Percentiles rank a stretch among this genome's conserved stretches.
Conservation (phyloP, 2,113 vertebrate genomes). For the Dipodomys stephensi region DNA sequence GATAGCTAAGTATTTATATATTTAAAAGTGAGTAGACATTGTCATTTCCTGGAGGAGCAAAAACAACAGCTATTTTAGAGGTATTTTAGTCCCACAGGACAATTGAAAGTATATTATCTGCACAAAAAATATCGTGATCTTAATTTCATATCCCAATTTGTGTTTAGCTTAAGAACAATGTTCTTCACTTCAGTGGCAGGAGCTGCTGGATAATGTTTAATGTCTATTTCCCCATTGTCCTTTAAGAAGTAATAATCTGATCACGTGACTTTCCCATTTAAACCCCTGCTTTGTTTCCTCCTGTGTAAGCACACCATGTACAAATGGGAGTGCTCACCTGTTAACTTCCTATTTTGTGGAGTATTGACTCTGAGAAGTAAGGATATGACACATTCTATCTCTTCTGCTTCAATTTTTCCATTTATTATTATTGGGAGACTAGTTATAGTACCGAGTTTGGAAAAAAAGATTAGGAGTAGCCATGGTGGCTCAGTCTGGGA, state of each 20-base stretch:
- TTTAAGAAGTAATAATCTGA: constrained; percentile 2
- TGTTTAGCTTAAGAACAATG: background rate
- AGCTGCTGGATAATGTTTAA: background rate
- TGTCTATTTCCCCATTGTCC: background rate
- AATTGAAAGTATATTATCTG: rapidly evolving
- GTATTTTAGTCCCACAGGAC: background rate
- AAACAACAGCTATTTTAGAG: background rate
- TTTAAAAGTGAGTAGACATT: background rate
- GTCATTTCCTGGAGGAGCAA: background rate
- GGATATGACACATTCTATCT: background rate
- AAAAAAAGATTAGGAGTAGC: rapidly evolving
- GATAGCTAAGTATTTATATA: background rate
- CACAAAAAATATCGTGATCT: background rate
- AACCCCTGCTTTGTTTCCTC: background rate
- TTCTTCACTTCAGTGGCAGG: background rate
- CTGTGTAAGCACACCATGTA: background rate
- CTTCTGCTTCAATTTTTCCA: background rate
- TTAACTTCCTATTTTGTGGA: background rate
- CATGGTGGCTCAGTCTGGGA: no score
- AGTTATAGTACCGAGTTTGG: background rate
- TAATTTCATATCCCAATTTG: background rate
- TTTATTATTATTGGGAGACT: background rate
- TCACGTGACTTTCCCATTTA: background rate
- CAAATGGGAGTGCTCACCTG: background rate
- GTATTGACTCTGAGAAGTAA: background rate